Percentiles rank a stretch among this genome's conserved stretches.
Conservation (phyloP, 2,888 invertebrate genomes). For the Dichetophora obliterata region DNA sequence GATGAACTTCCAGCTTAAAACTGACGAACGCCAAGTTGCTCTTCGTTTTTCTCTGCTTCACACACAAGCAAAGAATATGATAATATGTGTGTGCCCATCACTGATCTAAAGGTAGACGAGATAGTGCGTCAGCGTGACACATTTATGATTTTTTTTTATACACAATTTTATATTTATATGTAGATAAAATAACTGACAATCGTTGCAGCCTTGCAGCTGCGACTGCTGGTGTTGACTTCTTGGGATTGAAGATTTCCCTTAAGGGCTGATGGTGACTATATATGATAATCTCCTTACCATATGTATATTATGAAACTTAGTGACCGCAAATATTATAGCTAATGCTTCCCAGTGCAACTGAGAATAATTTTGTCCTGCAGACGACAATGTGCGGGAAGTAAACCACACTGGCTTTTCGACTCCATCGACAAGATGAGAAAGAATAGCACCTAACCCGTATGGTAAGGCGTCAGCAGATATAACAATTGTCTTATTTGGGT, state of each 20-base stretch:
- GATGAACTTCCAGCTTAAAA: too few species aligned
- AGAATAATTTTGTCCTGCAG: constrained; percentile 36
- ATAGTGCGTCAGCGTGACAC: constrained; percentile 29
- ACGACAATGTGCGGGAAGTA: constrained; percentile 29
- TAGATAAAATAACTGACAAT: constrained; percentile 34
- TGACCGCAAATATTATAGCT: constrained; percentile 44
- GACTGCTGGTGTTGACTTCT: constrained; percentile 26
- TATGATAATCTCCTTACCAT: constrained; percentile 51
- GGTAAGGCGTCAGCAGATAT: background rate
- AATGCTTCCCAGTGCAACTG: constrained; percentile 41
- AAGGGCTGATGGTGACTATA: constrained; percentile 32
- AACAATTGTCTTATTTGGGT: constrained; percentile 35
- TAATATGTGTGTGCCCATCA: too few species aligned
- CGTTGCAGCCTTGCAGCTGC: constrained; percentile 32
- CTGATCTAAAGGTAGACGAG: constrained; percentile 31
- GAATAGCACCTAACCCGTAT: constrained; percentile 14
- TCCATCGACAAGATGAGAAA: constrained; percentile 32
- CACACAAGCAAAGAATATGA: too few species aligned
- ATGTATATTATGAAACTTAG: constrained; percentile 56
- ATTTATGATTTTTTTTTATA: constrained; percentile 34
- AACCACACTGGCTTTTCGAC: constrained; percentile 36
- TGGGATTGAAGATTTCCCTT: constrained; percentile 36
- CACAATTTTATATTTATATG: constrained; percentile 31
- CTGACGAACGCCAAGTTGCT: too few species aligned
- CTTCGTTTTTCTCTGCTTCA: too few species aligned